Percentiles rank a stretch among this genome's conserved stretches.
Evolutionary conservation across 1,140 invertebrate genomes (phyloP).

Genomic region (Chrysoperla carnea): DNA sequence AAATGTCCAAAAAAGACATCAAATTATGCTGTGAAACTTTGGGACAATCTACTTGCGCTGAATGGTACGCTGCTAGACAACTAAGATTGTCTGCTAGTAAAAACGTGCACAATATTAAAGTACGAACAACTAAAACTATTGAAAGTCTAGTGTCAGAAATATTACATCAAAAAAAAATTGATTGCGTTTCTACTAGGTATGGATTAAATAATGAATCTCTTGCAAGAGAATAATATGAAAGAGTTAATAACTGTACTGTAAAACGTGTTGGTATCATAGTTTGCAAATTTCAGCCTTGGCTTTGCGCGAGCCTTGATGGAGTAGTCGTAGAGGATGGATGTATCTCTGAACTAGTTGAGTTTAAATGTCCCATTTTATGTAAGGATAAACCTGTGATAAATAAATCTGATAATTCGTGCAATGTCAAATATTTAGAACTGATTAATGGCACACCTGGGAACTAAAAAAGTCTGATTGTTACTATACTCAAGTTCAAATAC

Average conservation of each 20-base stretch:
- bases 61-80: too few relatives aligned
- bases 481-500: slow-evolving; percentile 12
- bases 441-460: slow-evolving; percentile 5
- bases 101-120: too few relatives aligned
- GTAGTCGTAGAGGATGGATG: slow-evolving; percentile 8
- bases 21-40: too few relatives aligned
- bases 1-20: too few relatives aligned
- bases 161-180: too few relatives aligned
- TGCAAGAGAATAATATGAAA: slow-evolving; percentile 4
- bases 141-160: too few relatives aligned
- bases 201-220: too few relatives aligned
- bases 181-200: too few relatives aligned
- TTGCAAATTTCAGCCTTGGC: slow-evolving; percentile 10
- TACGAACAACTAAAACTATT: too few relatives aligned
- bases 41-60: too few relatives aligned
- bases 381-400: slow-evolving; percentile 9
- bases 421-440: slow-evolving; percentile 11
- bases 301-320: slow-evolving; percentile 13
- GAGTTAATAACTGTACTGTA: slow-evolving; percentile 6
- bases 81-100: too few relatives aligned
- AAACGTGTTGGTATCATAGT: slow-evolving; percentile 11
- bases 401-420: slow-evolving; percentile 6
- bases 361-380: slow-evolving; percentile 14
- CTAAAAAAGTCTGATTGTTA: slow-evolving; percentile 10
- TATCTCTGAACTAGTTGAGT: slow-evolving; percentile 11